Evolutionary conservation across 2,888 invertebrate species (phyloP).

Genomic region (Agrilus mali): DNA sequence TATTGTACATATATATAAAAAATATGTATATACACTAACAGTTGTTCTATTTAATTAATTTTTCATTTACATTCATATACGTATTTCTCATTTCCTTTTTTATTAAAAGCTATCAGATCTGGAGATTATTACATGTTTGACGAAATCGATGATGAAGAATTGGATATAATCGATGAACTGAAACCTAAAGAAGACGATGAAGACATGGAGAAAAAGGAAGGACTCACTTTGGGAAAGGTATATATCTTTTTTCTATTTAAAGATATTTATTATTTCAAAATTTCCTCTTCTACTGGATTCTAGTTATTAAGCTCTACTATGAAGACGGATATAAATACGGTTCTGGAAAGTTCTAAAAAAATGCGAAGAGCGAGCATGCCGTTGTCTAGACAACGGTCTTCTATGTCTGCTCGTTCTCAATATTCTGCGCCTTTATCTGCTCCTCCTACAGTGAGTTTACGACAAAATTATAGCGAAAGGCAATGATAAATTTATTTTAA

Average conservation of each 20-base stretch:
- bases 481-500: constrained; percentile 1
- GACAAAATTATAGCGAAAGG: constrained; percentile 5
- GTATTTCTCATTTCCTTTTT: constrained; percentile 8
- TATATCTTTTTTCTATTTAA: constrained; percentile 2
- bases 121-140: constrained; percentile 99
- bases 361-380: constrained; percentile 25
- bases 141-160: constrained; percentile 70
- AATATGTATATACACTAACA: too few species aligned
- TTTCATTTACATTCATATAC: constrained; percentile 2
- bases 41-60: background rate
- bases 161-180: constrained; percentile 41
- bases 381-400: constrained; percentile 34
- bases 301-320: constrained; percentile 67
- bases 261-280: background rate
- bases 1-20: too few species aligned
- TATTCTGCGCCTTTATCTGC: constrained; percentile 34
- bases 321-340: constrained; percentile 58
- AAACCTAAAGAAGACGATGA: constrained; percentile 22
- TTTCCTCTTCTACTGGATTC: constrained; percentile 10
- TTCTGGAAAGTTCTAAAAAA: constrained; percentile 27
- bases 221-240: constrained; percentile 26
- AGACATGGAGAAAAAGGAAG: constrained; percentile 19
- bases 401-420: constrained; percentile 33
- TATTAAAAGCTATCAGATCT: constrained; percentile 76
- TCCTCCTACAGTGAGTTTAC: constrained; percentile 31